phyloP scores from a whole-genome alignment of 2,797 vertebrate species.

The Ammospiza maritima region DNA sequence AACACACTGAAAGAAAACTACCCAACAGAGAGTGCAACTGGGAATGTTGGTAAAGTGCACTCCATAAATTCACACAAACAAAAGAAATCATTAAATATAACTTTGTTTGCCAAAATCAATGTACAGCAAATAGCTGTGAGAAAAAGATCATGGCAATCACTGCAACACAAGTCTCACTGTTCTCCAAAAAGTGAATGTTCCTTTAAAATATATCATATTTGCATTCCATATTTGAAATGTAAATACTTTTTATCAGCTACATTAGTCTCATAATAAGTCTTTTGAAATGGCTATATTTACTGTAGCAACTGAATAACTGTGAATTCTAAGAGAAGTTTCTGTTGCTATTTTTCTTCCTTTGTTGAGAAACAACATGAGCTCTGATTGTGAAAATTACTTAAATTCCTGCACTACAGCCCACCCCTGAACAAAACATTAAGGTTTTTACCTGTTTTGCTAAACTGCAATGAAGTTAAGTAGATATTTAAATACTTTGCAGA shows the following conservation, averaged over 20 bases:
- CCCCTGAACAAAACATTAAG: neutral
- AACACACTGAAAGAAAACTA: neutral
- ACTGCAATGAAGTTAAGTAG: neutral
- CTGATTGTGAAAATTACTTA: neutral
- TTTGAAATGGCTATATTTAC: neutral
- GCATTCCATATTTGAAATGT: neutral
- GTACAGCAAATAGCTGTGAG: neutral
- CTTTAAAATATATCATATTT: neutral
- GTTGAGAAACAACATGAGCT: neutral
- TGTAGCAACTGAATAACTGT: neutral
- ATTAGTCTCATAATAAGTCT: neutral
- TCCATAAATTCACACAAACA: neutral
- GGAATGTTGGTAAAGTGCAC: neutral
- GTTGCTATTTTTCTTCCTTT: neutral
- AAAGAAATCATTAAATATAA: neutral
- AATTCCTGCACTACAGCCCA: neutral
- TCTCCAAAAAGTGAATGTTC: neutral
- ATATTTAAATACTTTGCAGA: neutral
- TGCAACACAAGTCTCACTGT: neutral
- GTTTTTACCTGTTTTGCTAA: neutral
- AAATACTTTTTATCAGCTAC: neutral
- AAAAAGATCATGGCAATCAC: neutral
- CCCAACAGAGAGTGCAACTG: neutral
- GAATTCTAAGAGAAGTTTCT: neutral
- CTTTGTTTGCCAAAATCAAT: neutral